These are phyloP conservation scores for Heliconius nattereri DNA, from an alignment of 1,140 invertebrate species.

Conservation along the genomic window DNA sequence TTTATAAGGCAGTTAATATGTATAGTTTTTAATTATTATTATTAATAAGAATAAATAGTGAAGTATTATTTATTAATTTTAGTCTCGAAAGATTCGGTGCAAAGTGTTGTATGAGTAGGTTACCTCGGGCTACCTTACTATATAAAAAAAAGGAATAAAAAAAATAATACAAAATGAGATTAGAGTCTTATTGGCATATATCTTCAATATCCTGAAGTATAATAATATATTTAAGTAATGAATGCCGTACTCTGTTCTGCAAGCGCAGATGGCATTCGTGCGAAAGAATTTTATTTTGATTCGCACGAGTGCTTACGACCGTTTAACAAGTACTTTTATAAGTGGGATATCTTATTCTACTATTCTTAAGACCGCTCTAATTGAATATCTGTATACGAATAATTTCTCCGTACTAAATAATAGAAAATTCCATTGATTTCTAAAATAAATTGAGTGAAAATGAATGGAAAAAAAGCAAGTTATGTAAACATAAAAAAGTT, in stretches of 20 bases:
- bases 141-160: too few species aligned
- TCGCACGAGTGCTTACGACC: neutral
- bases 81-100: too few species aligned
- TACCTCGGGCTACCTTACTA: too few species aligned
- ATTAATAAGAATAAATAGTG: neutral
- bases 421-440: neutral
- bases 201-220: neutral
- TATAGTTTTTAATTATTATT: neutral
- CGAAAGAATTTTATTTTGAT: slow-evolving; percentile 5
- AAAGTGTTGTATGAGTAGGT: too few species aligned
- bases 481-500: slow-evolving; percentile 22
- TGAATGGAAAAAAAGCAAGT: neutral
- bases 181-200: too few species aligned
- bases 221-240: slow-evolving; percentile 5
- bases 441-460: neutral
- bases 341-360: neutral
- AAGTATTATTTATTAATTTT: too few species aligned
- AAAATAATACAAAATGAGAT: too few species aligned
- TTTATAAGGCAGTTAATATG: neutral
- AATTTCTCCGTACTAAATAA: neutral
- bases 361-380: neutral
- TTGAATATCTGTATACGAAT: neutral
- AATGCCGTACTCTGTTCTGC: neutral
- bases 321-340: neutral
- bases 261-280: neutral